These are phyloP conservation scores for Psittacula echo DNA, from an alignment of 2,797 vertebrate species.

Conservation along the genomic window DNA sequence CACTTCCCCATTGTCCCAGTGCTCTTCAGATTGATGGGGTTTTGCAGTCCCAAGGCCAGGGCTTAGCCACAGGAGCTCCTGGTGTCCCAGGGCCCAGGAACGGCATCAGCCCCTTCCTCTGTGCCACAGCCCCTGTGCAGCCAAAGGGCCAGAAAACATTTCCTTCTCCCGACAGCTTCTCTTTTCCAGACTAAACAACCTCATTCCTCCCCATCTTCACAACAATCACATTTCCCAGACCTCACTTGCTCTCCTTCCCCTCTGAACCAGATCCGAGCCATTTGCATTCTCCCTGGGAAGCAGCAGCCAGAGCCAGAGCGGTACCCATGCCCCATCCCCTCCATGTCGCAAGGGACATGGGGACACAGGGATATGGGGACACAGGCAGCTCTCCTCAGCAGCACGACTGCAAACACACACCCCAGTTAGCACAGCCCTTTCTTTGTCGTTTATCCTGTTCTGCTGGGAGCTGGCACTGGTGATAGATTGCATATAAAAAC, in stretches of 20 bases:
- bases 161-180: rapidly evolving
- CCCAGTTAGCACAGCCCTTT: rapidly evolving
- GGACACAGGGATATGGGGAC: not conserved
- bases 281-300: not conserved
- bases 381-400: not conserved
- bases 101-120: not conserved
- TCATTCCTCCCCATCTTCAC: not conserved
- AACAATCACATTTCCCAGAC: rapidly evolving
- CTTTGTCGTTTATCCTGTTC: rapidly evolving
- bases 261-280: not conserved
- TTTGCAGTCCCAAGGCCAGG: not conserved
- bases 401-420: not conserved
- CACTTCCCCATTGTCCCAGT: not conserved
- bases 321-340: rapidly evolving
- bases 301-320: rapidly evolving
- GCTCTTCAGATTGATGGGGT: rapidly evolving
- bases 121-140: rapidly evolving
- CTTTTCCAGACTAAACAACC: not conserved
- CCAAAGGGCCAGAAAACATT: rapidly evolving
- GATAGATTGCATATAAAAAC: not conserved
- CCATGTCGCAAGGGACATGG: not conserved
- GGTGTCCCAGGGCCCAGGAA: not conserved
- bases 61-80: rapidly evolving
- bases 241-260: rapidly evolving
- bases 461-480: not conserved